These are phyloP conservation scores for Pseudococcus longispinus DNA, from an alignment of 2,888 invertebrate species.

Conservation along the genomic window DNA sequence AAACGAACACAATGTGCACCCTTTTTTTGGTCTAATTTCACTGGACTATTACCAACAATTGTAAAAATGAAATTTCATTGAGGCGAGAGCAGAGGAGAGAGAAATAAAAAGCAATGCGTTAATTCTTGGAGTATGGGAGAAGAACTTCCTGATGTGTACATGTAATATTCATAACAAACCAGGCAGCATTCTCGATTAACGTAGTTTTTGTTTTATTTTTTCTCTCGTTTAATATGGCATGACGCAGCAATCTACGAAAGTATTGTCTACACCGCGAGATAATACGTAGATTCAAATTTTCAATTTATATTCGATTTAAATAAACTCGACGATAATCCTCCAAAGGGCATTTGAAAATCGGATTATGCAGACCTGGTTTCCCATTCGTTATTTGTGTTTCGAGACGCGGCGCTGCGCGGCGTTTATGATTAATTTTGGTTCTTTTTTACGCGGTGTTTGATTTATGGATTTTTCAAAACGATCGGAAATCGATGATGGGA, in stretches of 20 bases:
- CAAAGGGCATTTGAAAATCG: not conserved
- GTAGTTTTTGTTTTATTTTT: not conserved
- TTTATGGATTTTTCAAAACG: slow-evolving; percentile 22
- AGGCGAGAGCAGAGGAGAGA: too few species aligned
- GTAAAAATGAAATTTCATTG: too few species aligned
- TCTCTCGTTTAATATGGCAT: not conserved
- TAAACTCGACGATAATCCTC: not conserved
- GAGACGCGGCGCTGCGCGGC: not conserved
- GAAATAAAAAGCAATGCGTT: too few species aligned
- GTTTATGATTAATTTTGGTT: not conserved
- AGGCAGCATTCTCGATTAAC: too few species aligned
- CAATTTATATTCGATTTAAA: slow-evolving; percentile 5
- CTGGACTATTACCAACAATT: too few species aligned
- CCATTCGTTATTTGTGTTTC: not conserved
- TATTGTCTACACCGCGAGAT: not conserved
- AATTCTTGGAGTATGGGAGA: too few species aligned
- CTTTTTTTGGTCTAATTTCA: too few species aligned
- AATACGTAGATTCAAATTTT: not conserved
- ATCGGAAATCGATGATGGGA: not conserved
- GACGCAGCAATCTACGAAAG: not conserved
- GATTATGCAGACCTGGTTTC: not conserved
- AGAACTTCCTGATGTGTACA: too few species aligned
- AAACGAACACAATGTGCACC: too few species aligned
- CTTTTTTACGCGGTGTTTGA: not conserved
- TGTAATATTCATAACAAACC: too few species aligned